Evolutionary conservation across 2,888 invertebrate species (phyloP).

Genomic region (Vesta saturnalis): DNA sequence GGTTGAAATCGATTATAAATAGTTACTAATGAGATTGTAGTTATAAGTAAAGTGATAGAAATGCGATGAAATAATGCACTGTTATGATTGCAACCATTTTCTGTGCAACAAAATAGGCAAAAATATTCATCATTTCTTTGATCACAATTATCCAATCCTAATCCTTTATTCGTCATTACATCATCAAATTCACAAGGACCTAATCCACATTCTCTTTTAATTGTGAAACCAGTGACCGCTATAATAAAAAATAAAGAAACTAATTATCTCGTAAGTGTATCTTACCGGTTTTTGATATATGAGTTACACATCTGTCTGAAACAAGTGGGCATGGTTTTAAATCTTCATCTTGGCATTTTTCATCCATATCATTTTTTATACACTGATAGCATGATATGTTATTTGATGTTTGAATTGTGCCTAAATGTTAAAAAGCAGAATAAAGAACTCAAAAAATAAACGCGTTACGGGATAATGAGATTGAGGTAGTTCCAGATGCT

Average conservation of each 20-base stretch:
- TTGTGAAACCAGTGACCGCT: slow-evolving; percentile 57
- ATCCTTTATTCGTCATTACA: slow-evolving; percentile 55
- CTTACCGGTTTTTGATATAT: slow-evolving; percentile 60
- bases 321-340: slow-evolving; percentile 57
- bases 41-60: slow-evolving; percentile 21
- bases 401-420: slow-evolving; percentile 45
- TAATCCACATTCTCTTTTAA: slow-evolving; percentile 62
- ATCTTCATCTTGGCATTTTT: slow-evolving; percentile 55
- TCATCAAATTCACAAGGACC: slow-evolving; percentile 62
- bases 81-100: slow-evolving; percentile 60
- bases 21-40: slow-evolving; percentile 31
- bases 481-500: background rate
- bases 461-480: background rate
- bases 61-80: slow-evolving; percentile 17
- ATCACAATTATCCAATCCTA: slow-evolving; percentile 61
- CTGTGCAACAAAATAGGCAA: slow-evolving; percentile 61
- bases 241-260: slow-evolving; percentile 42
- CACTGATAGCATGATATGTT: slow-evolving; percentile 63
- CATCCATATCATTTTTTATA: slow-evolving; percentile 50
- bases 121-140: slow-evolving; percentile 59
- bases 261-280: slow-evolving; percentile 9
- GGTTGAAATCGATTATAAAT: slow-evolving; percentile 43
- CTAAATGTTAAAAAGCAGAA: too few relatives aligned
- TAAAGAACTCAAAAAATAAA: background rate
- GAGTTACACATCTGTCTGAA: slow-evolving; percentile 62